Percentiles rank a stretch among this genome's conserved stretches.
phyloP scores from a whole-genome alignment of 1,140 invertebrate species.

The Drosophila asahinai region DNA sequence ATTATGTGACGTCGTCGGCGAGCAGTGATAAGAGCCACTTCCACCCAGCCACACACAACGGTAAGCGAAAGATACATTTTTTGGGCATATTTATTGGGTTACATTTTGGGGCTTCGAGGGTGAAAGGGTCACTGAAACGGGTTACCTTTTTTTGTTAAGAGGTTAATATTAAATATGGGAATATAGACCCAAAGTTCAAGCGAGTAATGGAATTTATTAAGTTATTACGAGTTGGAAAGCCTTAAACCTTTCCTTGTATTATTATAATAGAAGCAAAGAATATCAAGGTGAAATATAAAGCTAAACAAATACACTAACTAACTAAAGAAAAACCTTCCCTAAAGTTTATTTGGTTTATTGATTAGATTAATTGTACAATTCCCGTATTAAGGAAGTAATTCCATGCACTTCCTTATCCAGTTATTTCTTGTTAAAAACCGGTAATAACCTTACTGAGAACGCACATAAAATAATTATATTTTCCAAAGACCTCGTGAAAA shows the following conservation, averaged over 20 bases:
- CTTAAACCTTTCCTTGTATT: no score
- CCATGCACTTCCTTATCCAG: neutral
- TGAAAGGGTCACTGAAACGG: constrained; percentile 15
- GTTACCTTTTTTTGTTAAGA: neutral
- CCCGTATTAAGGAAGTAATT: neutral
- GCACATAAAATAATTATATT: constrained; percentile 4
- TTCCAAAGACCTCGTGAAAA: neutral
- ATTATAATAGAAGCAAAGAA: neutral
- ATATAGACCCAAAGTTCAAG: neutral
- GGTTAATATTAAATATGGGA: neutral
- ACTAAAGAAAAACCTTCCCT: neutral
- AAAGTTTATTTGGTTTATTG: neutral
- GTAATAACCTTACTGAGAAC: neutral
- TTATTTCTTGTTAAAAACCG: neutral
- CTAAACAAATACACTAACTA: neutral
- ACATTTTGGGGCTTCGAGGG: constrained; percentile 4
- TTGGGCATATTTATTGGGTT: constrained; percentile 9
- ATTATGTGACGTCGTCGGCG: constrained; percentile 57
- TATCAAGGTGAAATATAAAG: no score
- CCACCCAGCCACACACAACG: constrained; percentile 69
- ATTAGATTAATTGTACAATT: neutral
- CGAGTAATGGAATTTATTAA: neutral
- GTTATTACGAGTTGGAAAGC: no score
- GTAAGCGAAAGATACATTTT: constrained; percentile 57
- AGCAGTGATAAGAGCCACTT: constrained; percentile 78